Conservation (phyloP, 2,113 vertebrate genomes). For the Oenanthe melanoleuca region DNA sequence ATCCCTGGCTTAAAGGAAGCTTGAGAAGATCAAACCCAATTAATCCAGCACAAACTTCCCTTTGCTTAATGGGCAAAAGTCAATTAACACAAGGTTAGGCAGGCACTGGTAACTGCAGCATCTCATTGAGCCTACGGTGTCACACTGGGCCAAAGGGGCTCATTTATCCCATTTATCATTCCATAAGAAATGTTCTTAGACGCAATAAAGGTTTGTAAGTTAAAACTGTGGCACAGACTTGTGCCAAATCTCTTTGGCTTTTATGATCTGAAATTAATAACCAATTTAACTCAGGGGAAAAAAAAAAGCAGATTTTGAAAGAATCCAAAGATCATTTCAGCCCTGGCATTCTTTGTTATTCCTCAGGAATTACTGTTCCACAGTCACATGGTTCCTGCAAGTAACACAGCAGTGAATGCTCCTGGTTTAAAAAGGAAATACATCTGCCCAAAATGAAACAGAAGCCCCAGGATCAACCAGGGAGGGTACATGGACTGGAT, state of each 20-base stretch:
- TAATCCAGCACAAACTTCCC: background rate
- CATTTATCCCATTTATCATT: background rate
- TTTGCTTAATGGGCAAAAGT: background rate
- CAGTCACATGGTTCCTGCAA: background rate
- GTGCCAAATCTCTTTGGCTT: background rate
- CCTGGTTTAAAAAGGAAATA: slow-evolving; percentile 28
- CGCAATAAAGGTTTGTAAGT: background rate
- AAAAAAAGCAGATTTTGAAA: background rate
- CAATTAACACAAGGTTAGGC: background rate
- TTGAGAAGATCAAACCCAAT: background rate
- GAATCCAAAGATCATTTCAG: background rate
- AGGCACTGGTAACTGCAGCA: background rate
- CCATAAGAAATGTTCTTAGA: background rate
- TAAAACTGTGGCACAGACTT: background rate
- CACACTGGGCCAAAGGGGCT: background rate
- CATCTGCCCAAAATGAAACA: background rate
- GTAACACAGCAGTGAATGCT: background rate
- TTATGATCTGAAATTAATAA: background rate
- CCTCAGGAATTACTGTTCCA: background rate
- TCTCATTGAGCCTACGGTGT: rapidly evolving
- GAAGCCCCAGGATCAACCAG: background rate
- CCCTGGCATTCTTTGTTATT: background rate
- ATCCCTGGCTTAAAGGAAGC: background rate
- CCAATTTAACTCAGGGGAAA: background rate
- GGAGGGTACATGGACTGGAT: background rate